phyloP scores from a whole-genome alignment of 2,888 invertebrate genomes.

The Pseudococcus longispinus region DNA sequence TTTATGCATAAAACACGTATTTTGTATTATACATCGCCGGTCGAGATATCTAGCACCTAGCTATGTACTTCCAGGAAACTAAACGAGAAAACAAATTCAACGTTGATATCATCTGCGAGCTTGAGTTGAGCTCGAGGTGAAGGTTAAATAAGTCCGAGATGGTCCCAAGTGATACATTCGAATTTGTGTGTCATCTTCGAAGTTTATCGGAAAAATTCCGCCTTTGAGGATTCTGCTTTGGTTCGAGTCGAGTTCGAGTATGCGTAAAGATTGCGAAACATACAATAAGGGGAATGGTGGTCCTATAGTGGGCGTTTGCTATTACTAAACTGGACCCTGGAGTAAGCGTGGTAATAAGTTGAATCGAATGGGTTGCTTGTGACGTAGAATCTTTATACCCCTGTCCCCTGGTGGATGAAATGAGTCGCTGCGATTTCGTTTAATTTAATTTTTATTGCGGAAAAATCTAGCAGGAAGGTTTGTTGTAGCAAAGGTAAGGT shows the following conservation, averaged over 20 bases:
- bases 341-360: background rate
- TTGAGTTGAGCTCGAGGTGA: background rate
- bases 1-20: background rate
- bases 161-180: background rate
- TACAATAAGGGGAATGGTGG: background rate
- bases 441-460: background rate
- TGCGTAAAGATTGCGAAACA: background rate
- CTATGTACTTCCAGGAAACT: background rate
- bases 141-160: background rate
- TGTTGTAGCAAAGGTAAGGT: background rate
- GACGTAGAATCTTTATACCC: background rate
- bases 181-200: constrained; percentile 6
- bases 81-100: background rate
- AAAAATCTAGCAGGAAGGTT: background rate
- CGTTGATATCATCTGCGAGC: background rate
- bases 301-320: background rate
- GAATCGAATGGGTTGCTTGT: background rate
- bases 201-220: constrained; percentile 5
- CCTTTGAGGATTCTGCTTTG: background rate
- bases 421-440: background rate
- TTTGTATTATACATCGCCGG: background rate
- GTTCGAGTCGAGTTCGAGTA: background rate
- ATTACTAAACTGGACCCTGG: background rate
- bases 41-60: background rate
- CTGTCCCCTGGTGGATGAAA: background rate